A percentile compares a stretch with the other conserved stretches of the same genome.
Conservation (phyloP, 1,140 invertebrate genomes). For the Dendroctonus valens region DNA sequence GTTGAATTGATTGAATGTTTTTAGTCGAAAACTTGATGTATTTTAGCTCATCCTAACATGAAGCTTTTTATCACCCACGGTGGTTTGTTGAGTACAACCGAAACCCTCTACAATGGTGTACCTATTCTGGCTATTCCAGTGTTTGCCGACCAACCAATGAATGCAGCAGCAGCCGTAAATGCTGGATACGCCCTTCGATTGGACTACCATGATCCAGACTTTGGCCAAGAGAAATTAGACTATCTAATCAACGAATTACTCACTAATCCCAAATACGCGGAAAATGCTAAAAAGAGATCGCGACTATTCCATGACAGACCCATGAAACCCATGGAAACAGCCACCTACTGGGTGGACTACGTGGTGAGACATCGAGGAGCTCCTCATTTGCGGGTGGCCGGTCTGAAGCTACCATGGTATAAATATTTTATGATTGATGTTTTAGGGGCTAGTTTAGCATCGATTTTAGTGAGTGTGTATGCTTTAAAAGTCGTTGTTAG, state of each 20-base stretch:
- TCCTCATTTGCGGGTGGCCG: conserved; percentile 18
- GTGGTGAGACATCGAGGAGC: conserved; percentile 44
- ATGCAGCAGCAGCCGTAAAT: conserved; percentile 53
- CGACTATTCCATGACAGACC: conserved; percentile 32
- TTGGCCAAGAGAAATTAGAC: conserved; percentile 36
- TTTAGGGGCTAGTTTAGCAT: neutral
- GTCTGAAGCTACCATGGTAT: conserved; percentile 14
- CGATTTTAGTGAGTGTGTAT: too few species aligned
- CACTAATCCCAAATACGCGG: conserved; percentile 31
- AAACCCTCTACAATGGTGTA: conserved; percentile 68
- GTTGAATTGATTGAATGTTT: conserved; percentile 26
- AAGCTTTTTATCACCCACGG: conserved; percentile 36
- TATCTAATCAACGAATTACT: conserved; percentile 22
- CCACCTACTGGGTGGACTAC: conserved; percentile 48
- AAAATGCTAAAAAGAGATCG: conserved; percentile 33
- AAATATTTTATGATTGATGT: conserved; percentile 25
- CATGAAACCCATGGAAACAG: conserved; percentile 43
- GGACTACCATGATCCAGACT: conserved; percentile 40
- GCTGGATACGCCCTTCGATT: conserved; percentile 51
- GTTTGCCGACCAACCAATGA: conserved; percentile 62
- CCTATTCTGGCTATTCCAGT: conserved; percentile 70
- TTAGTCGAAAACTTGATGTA: neutral
- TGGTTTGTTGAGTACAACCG: conserved; percentile 66
- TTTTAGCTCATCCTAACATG: conserved; percentile 34
- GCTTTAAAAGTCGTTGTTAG: too few species aligned